Evolutionary conservation across 2,888 invertebrate genomes (phyloP), one percentile per base, ranked within the genome.

Genomic region (Exocentrus adspersus): DNA sequence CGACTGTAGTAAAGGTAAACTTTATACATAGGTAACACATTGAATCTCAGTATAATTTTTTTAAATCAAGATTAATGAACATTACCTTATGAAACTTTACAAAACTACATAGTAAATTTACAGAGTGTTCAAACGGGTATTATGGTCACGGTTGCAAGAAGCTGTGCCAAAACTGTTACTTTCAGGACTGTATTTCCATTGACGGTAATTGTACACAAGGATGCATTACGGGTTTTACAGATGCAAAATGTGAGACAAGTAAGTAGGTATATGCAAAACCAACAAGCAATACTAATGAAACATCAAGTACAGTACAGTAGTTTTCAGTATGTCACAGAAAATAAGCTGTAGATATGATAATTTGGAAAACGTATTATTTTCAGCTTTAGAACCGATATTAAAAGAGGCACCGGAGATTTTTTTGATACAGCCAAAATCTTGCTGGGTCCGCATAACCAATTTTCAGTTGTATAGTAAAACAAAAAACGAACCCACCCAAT

Each of bases 81-180:
- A n/a, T n/a, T n/a, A n/a, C n/a, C n/a, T n/a, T n/a, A n/a, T n/a
- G n/a, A n/a, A n/a, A n/a, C n/a, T n/a, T n/a, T n/a, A n/a, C n/a
- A n/a, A n/a, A n/a, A n/a, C n/a, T n/a, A n/a, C n/a, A n/a, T n/a
- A n/a, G n/a, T n/a, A n/a, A n/a, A n/a, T n/a, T 65, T 64, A 19
- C 51, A 76, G 76, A 9, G 17, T 77, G 77, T 61, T 1, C 16
- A 2, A 0, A 0, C 2, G 60, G 63, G 2, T 62, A 2, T 2
- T 80, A 75, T 21, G 80, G 79, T 3, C 67, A 72, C 14, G 67
- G 65, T 24, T 80, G 80, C 46, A 54, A 60, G 12, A 20, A 72
- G 14, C 48, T 10, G 4, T 78, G 79, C 46, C 72, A 72, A 7
- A 24, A 37, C 5, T 30, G 59, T n/a, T 79, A 79, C 28, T 0